Conservation (phyloP, 2,888 invertebrate species). For the Andrena flavipes region DNA sequence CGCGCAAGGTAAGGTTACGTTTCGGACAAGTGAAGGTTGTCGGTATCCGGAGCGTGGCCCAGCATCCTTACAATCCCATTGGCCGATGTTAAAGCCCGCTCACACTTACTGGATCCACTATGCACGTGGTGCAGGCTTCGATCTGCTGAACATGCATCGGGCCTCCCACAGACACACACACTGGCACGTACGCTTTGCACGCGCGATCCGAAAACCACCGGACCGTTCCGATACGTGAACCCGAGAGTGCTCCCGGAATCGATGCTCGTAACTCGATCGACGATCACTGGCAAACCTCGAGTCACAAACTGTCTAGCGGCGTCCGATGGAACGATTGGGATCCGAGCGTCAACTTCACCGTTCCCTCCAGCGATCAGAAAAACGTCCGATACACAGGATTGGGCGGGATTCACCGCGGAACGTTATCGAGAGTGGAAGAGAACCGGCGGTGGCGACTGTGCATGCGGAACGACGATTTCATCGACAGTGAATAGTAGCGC, state of each 20-base stretch:
- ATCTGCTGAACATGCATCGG: conserved; percentile 40
- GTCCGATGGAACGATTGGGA: background rate
- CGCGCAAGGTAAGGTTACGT: conserved; percentile 64
- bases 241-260: background rate
- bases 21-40: conserved; percentile 53
- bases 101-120: conserved; percentile 74
- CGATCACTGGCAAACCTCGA: conserved; percentile 14
- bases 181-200: conserved; percentile 40
- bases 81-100: conserved; percentile 69
- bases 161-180: conserved; percentile 26
- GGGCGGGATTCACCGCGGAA: background rate
- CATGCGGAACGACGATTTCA: conserved; percentile 37
- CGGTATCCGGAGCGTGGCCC: conserved; percentile 64
- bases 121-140: conserved; percentile 73
- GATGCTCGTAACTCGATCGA: conserved; percentile 14
- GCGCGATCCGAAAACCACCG: conserved; percentile 19
- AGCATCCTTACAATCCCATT: conserved; percentile 76
- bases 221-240: background rate
- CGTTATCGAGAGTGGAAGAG: background rate
- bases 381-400: background rate
- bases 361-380: background rate
- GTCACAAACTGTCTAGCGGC: background rate
- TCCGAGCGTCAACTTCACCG: background rate
- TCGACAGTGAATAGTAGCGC: conserved; percentile 27
- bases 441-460: background rate